These are phyloP conservation scores for Hololepta plana DNA, from an alignment of 2,888 invertebrate genomes.

Conservation along the genomic window DNA sequence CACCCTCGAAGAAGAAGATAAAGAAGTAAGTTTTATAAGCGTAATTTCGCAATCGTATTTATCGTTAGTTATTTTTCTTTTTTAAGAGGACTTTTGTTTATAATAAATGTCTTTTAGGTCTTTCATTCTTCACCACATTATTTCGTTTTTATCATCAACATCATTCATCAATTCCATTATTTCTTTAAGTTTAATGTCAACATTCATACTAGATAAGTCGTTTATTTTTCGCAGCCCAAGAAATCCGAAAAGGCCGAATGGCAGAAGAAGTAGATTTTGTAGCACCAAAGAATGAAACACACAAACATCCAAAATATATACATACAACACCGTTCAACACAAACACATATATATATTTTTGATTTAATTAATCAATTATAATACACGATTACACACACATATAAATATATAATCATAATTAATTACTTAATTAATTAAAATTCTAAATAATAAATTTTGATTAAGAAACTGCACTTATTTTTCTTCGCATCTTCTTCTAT, in stretches of 20 bases:
- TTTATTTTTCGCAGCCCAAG: constrained; percentile 45
- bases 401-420: too few relatives aligned
- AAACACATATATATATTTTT: too few relatives aligned
- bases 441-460: too few relatives aligned
- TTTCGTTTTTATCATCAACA: constrained; percentile 4
- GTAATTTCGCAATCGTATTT: too few relatives aligned
- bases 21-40: constrained; percentile 59
- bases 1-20: constrained; percentile 94
- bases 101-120: constrained; percentile 2
- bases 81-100: constrained; percentile 1
- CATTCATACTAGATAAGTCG: constrained; percentile 4
- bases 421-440: too few relatives aligned
- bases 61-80: too few relatives aligned
- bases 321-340: too few relatives aligned
- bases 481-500: too few relatives aligned
- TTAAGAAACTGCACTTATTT: too few relatives aligned
- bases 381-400: constrained; percentile 1
- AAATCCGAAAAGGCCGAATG: constrained; percentile 44
- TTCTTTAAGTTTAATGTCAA: constrained; percentile 7
- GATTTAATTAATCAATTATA: too few relatives aligned
- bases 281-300: too few relatives aligned
- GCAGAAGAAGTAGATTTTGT: constrained; percentile 28
- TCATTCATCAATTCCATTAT: constrained; percentile 5
- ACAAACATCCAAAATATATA: too few relatives aligned
- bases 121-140: constrained; percentile 3